Base-by-base conservation (phyloP, 2,888 invertebrate genomes). In the Synanthedon vespiformis region DNA sequence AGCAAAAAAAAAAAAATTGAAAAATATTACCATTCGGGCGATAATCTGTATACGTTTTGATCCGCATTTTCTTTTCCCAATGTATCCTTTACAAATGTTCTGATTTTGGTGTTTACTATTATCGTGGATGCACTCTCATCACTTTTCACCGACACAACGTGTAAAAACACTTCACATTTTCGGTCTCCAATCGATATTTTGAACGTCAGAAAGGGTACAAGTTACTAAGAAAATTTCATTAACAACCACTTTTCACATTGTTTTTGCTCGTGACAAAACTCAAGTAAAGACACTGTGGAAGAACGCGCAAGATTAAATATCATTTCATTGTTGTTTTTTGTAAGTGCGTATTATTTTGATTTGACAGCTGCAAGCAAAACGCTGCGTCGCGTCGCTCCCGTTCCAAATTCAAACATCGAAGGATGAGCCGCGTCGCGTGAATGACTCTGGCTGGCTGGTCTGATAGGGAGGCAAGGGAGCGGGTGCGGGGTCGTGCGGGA, bases 171-270 rank as follows among this genome's bases (percentile, higher is more conserved):
- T 74, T 80, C 80, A 82, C 80, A 85, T 85, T 82, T 80, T 77
- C 72, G 73, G 78, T 78, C 73, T 73, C 58, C 66, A 66, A 70
- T 75, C 67, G 70, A 77, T 77, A 59, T 53, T 61, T 55, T 59
- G 61, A 66, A 65, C 73, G 73, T 82, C 80, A 81, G 76, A 86
- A 86, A 85, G 87, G 85, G 85, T 83, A 86, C 82, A 81, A 83
- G 79, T 73, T 86, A 83, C 81, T 83, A 60, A 64, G 85, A 84
- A 82, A 81, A 74, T 70, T 34, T 62, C 63, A 68, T 81, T 88
- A 88, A 82, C 89, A 89, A 82, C 88, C 88, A 89, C 89, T 89
- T 81, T 86, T 81, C 83, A 86, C 87, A 87, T 87, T 87, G 85
- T 86, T 85, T 85, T 86, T 86, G 84, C 84, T 79, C 84, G 74